These are phyloP conservation scores for Heliconius himera DNA, from an alignment of 1,140 invertebrate genomes.

Conservation along the genomic window DNA sequence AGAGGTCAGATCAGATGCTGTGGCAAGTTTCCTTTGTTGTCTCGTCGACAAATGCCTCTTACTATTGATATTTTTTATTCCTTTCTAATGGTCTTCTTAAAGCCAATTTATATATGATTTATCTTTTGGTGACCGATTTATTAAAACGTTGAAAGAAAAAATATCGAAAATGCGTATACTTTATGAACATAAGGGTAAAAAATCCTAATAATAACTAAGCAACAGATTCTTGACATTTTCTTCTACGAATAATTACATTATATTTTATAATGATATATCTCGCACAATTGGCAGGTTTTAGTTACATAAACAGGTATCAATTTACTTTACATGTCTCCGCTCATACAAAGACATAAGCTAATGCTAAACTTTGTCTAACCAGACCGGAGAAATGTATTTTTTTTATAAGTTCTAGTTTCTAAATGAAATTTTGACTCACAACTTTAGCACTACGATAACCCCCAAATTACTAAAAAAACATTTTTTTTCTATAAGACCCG, in stretches of 20 bases:
- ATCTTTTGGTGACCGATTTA: background rate
- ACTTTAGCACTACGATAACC: no score
- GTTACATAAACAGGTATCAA: background rate
- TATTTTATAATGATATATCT: no score
- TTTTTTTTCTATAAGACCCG: no score
- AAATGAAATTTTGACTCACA: no score
- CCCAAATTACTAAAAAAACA: no score
- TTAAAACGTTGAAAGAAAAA: background rate
- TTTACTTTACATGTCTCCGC: background rate
- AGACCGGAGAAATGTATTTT: background rate
- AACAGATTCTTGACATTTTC: no score
- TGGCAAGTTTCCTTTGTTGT: slow-evolving; percentile 53
- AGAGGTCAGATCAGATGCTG: slow-evolving; percentile 34
- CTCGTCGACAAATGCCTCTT: slow-evolving; percentile 41
- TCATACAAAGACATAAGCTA: background rate
- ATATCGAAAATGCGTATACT: background rate
- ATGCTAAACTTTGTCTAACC: background rate
- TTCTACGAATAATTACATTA: no score
- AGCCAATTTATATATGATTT: background rate
- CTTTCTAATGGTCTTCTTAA: background rate
- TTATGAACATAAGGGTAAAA: background rate
- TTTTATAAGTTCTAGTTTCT: no score
- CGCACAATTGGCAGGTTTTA: no score
- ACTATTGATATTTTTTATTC: background rate
- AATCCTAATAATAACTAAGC: no score